Base-by-base conservation (phyloP, 2,113 vertebrate genomes). In the Corythornis vintsioides region DNA sequence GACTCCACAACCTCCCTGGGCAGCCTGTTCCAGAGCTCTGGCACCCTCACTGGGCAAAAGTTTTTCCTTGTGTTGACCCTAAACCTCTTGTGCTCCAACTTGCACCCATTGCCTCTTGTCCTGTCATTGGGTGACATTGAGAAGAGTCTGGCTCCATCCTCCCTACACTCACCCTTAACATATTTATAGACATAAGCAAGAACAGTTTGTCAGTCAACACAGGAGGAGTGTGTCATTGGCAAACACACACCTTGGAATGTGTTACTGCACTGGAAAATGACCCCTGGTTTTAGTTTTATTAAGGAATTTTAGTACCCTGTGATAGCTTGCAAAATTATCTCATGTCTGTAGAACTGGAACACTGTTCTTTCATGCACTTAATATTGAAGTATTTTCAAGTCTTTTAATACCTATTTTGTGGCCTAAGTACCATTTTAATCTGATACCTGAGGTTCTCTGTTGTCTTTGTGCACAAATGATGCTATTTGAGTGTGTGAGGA, bases 181-280 rank as follows among this genome's bases (percentile, higher is more conserved):
- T 38, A 38, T 38, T 38, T 38, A 38, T 38, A 38, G 38, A 9
- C 9, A 38, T 38, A 94, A 96, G 96, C 89, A 92, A 57, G 87
- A 91, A 78, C 83, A 81, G 93, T 94, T 95, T 94, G 87, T 96
- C 95, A 93, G 83, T 96, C 95, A 96, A 26, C 69, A 47, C 64
- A 64, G 67, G 83, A 94, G 96, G 91, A 94, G 93, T 95, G 88
- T 83, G 79, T 91, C 83, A 92, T 18, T 96, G 94, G 91, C 93
- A 95, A 73, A 79, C 87, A 43, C 87, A 47, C 93, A 92, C 93
- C 93, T 95, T 95, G 95, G 90, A 97, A 93, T 94, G 61, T 81
- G 89, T 92, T 96, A 73, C 87, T 92, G 89, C 89, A 57, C 89
- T 94, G 96, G 66, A 90, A 97, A 95, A 89, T 83, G 75, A 80